Evolutionary conservation across 2,113 vertebrate genomes (phyloP).

Genomic region (Origma solitaria): DNA sequence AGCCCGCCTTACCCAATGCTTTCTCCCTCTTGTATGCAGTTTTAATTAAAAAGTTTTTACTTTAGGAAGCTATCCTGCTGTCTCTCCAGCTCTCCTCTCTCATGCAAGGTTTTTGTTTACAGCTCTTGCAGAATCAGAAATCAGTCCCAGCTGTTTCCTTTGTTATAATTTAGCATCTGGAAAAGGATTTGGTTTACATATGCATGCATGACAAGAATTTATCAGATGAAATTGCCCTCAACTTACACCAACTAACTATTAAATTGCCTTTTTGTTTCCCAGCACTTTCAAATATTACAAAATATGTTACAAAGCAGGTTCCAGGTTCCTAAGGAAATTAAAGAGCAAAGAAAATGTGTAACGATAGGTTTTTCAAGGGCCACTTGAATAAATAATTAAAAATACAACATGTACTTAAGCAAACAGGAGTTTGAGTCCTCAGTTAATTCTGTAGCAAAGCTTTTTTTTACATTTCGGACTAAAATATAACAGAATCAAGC

Average conservation of each 20-base stretch:
- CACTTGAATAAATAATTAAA: background rate
- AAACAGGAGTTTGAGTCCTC: background rate
- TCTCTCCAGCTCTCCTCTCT: background rate
- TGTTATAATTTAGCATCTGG: background rate
- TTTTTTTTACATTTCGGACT: background rate
- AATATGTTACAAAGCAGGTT: background rate
- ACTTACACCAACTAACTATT: background rate
- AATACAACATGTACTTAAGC: background rate
- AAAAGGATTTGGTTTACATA: constrained; percentile 1
- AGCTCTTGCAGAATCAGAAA: background rate
- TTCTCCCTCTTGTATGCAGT: background rate
- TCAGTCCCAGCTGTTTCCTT: background rate
- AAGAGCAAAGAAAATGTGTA: background rate
- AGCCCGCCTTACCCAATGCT: background rate
- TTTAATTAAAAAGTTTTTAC: background rate
- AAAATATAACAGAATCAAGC: background rate
- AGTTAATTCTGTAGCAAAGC: background rate
- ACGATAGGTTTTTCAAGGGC: background rate
- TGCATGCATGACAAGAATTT: background rate
- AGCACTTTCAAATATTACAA: background rate
- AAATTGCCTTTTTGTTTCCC: background rate
- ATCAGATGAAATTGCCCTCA: background rate
- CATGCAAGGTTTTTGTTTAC: background rate
- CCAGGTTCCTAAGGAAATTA: background rate
- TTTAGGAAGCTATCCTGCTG: background rate